Conservation (phyloP, 2,797 vertebrate species). For the Decapterus maruadsi region DNA sequence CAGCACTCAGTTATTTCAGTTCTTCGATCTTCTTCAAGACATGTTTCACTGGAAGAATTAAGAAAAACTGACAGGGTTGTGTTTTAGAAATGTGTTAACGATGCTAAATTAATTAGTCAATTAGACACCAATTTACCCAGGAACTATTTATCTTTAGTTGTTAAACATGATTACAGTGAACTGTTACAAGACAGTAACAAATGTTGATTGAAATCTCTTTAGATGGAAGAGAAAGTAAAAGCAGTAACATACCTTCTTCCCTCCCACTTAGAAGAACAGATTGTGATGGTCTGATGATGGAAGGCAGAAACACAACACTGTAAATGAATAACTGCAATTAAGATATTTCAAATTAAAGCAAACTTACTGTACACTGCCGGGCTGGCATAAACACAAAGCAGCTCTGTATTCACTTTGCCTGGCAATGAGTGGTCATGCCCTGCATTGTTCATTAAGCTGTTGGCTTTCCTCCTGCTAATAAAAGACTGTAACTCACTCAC, state of each 20-base stretch:
- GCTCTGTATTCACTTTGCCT: conserved; percentile 40
- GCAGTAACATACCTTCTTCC: conserved; percentile 64
- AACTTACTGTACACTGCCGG: conserved; percentile 32
- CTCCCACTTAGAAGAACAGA: conserved; percentile 46
- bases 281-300: conserved; percentile 45
- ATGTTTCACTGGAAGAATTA: not conserved
- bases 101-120: not conserved
- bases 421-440: conserved; percentile 62
- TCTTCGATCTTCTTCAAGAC: not conserved
- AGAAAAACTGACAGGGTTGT: not conserved
- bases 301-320: conserved; percentile 35
- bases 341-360: conserved; percentile 11
- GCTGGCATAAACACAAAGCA: conserved; percentile 29
- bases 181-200: not conserved
- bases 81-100: not conserved
- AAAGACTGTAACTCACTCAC: conserved; percentile 80
- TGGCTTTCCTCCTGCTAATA: conserved; percentile 74
- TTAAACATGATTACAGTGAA: conserved; percentile 3
- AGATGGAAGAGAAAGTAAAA: not conserved
- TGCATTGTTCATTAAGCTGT: conserved; percentile 77
- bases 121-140: not conserved
- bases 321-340: conserved; percentile 20
- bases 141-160: not conserved
- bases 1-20: not conserved
- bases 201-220: conserved; percentile 1